Evolutionary conservation across 2,888 invertebrate species (phyloP), one percentile per base, ranked within the genome.

Genomic region (Catocala sponsa): DNA sequence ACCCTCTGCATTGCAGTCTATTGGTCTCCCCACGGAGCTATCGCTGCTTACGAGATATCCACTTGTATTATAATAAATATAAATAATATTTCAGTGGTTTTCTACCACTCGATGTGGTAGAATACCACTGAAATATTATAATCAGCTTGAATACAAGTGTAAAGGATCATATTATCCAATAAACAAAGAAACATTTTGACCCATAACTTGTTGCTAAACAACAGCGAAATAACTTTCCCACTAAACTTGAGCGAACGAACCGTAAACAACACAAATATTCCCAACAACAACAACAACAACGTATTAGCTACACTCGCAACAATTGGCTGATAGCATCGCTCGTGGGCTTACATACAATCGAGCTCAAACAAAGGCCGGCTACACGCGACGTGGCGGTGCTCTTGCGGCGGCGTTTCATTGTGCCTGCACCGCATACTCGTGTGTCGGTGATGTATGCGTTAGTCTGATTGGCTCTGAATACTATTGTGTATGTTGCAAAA

Each of bases 301-400:
- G 52, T 59, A 59, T 43, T 53, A 53, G 42, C 47, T 35, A 47
- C 56, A 52, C 42, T 48, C 11, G 52, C 56, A 43, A 62, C 61
- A 49, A 48, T 48, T 13, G 41, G 42, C 32, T 10, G 52, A 62
- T 56, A 62, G 25, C 43, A 59, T 59, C 61, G 15, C 11, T 50
- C 25, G 54, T 35, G 12, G 51, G 46, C 56, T 53, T 33, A 15
- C 32, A 49, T 48, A 44, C 60, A 60, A 51, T 55, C 56, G 48
- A 43, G 25, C 43, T 43, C 48, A 43, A 62, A 62, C 62, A 62
- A 62, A 62, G 44, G 57, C 53, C n/a, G 52, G 42, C 57, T 52
- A 35, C 53, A 44, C 6, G 38, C 53, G 11, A 53, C 12, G n/a
- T 43, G 5, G 42, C 15, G 15, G 15, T 43, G 48, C 47, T 15